Base-by-base conservation (phyloP, 2,888 invertebrate species). In the Subacronicta megacephala region DNA sequence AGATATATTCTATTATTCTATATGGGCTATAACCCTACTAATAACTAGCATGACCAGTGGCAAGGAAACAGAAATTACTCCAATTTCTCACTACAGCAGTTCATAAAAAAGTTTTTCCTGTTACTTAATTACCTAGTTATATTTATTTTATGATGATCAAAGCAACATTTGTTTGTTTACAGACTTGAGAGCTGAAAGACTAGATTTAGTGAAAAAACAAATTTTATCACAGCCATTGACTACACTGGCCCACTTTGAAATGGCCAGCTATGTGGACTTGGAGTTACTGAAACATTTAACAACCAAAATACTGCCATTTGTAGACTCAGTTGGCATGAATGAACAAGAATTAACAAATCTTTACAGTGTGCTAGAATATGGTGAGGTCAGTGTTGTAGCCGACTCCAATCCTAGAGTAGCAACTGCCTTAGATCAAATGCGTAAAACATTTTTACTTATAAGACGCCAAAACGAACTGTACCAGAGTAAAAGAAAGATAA, bases 301-400 rank as follows among this genome's bases (percentile, higher is more conserved):
- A 0, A 94, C 96, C 4, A 94, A 95, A 71, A 95, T 98, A 0
- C 90, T 98, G 61, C 97, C 97, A 0, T 96, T 95, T 79, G 95
- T 96, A 0, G 97, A 98, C 82, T 98, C 98, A 0, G 92, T 98
- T 3, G 98, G 98, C 3, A 97, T 98, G 97, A 98, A 98, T 80
- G 98, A 98, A 82, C 98, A 98, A 88, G 98, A 98, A 88, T 90
- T 98, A 50, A 96, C 96, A 0, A 98, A 97, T 89, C 87, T 98
- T 7, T 95, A 96, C 58, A 96, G 96, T 82, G 95, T 97, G 3
- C 87, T 97, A 47, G 94, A 95, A 60, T 93, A 95, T 77, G 97
- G 97, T 2, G 95, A 96, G 75, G 95, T 97, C 7, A 96, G 96
- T 18, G 90, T 97, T 7, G 96, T 97, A 0, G 95, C 97, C 0